Evolutionary conservation across 2,113 vertebrate genomes (phyloP), one percentile per base, ranked within the genome.

Genomic region (Rhinopithecus roxellana): DNA sequence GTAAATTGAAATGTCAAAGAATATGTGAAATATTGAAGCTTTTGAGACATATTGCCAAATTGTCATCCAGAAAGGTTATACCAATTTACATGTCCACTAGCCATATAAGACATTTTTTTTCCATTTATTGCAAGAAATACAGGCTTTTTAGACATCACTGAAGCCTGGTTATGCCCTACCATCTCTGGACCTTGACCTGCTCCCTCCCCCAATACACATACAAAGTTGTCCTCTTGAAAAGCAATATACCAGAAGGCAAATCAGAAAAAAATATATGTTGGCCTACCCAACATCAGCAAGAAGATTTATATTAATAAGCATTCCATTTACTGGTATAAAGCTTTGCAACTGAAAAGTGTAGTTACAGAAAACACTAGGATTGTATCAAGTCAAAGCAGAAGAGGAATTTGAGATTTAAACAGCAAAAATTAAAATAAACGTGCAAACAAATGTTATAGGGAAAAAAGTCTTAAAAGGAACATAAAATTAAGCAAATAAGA

Each of bases 31-130:
- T 64, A 89, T 55, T 72, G 92, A 84, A n/a, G 17, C 13, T 64
- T 96, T 93, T 43, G 61, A 79, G 84, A 89, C 52, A 84, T 77
- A 64, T 64, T 67, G 22, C 55, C 45, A 90, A 81, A 40, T 80
- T 95, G 43, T 20, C 75, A 32, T 95, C 48, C 72, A 93, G 74
- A 90, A 89, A 79, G 16, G 55, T 90, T 95, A 81, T 57, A 85
- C 14, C 38, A 67, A 93, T 50, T 93, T 93, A 80, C 10, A 86
- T 40, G 74, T 75, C 74, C 45, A 81, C 22, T 81, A 86, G 32
- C 80, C 3, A 0, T 75, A 50, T 40, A 90, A 93, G 6, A 81
- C 52, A 74, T 78, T 45, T 52, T 55, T 55, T 92, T 84, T 59
- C 32, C 90, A 50, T 81, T 81, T 90, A n/a, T 74, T 93, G 74